These are phyloP conservation scores for Actias luna DNA, from an alignment of 2,888 invertebrate species.

Conservation along the genomic window DNA sequence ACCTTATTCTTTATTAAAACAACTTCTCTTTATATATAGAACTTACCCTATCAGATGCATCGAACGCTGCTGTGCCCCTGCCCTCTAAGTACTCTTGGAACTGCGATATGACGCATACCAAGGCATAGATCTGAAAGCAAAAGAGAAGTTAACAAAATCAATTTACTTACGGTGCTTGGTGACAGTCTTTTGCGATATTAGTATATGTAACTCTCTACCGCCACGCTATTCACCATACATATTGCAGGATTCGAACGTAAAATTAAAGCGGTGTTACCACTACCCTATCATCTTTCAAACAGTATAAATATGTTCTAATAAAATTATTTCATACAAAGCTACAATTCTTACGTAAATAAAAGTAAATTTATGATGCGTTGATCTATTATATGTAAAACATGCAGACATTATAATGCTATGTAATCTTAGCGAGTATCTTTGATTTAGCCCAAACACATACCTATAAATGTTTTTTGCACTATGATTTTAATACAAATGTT, in stretches of 20 bases:
- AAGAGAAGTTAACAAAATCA: not conserved
- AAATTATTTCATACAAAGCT: not conserved
- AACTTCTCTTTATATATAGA: slow-evolving; percentile 17
- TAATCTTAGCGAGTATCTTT: not conserved
- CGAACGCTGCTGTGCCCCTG: slow-evolving; percentile 86
- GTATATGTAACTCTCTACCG: too few relatives aligned
- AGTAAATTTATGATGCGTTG: not conserved
- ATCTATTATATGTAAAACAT: not conserved
- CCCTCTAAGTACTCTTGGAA: slow-evolving; percentile 90
- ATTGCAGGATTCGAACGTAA: too few relatives aligned
- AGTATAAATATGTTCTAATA: not conserved
- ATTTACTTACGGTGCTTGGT: not conserved
- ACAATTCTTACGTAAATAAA: not conserved
- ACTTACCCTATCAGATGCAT: slow-evolving; percentile 76
- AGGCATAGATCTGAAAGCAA: slow-evolving; percentile 85
- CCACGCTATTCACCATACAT: too few relatives aligned
- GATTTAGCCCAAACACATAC: not conserved
- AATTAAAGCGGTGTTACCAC: too few relatives aligned
- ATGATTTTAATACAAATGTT: not conserved
- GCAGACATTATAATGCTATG: too few relatives aligned
- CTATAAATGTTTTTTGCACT: too few relatives aligned
- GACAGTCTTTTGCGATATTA: too few relatives aligned
- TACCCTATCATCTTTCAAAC: too few relatives aligned
- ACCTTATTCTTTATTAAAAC: not conserved
- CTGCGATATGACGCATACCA: slow-evolving; percentile 92